Conservation (phyloP, 2,888 invertebrate genomes). For the Fragum sueziense region DNA sequence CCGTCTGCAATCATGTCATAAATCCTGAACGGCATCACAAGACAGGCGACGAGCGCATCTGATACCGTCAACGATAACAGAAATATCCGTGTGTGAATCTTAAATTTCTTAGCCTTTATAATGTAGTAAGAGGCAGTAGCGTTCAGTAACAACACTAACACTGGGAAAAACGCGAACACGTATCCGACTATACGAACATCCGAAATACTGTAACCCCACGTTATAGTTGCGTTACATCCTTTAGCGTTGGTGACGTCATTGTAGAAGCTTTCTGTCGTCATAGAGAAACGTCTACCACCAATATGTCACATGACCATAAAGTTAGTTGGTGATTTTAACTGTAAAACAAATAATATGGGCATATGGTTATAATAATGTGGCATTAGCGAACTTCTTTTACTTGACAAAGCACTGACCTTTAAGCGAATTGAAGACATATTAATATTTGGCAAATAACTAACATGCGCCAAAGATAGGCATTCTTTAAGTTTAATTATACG, state of each 20-base stretch:
- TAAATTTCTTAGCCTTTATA: slow-evolving; percentile 49
- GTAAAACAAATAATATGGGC: too few species aligned
- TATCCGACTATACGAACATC: slow-evolving; percentile 11
- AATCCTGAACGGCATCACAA: slow-evolving; percentile 77
- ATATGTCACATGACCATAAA: too few species aligned
- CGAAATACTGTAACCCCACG: slow-evolving; percentile 5
- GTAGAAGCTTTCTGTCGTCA: not conserved
- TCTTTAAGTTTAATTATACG: too few species aligned
- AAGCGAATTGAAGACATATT: too few species aligned
- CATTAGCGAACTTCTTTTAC: too few species aligned
- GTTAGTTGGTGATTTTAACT: too few species aligned
- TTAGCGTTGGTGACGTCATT: not conserved
- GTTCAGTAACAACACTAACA: slow-evolving; percentile 33
- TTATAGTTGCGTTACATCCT: slow-evolving; percentile 14
- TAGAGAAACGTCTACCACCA: not conserved
- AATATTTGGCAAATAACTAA: too few species aligned
- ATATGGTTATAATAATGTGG: too few species aligned
- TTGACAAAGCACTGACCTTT: too few species aligned
- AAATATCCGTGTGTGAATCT: slow-evolving; percentile 73
- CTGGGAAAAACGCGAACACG: slow-evolving; percentile 30
- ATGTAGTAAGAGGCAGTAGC: slow-evolving; percentile 19
- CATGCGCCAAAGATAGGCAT: too few species aligned
- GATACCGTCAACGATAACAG: slow-evolving; percentile 75
- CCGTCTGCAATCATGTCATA: slow-evolving; percentile 71
- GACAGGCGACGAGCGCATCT: slow-evolving; percentile 71